Base-by-base conservation (phyloP, 2,113 vertebrate genomes). In the Mellivora capensis region DNA sequence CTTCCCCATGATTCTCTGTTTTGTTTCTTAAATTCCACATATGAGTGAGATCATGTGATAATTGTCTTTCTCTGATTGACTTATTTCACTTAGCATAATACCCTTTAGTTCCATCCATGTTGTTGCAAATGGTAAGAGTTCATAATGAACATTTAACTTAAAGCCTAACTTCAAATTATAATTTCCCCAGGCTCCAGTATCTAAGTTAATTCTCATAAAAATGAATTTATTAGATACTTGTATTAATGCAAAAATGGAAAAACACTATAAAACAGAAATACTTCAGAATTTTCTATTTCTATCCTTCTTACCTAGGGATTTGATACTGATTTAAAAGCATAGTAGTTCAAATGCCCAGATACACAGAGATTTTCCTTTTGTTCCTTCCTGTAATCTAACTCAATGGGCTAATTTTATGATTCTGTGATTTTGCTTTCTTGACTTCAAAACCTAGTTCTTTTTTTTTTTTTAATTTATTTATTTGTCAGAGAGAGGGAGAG, bases 141-240 rank as follows among this genome's bases (percentile, higher is more conserved):
- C 29, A 15, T 64, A 64, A 64, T 64, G 62, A 64, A 34, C 6
- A 64, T 64, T 64, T 64, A 91, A 83, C 15, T 62, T 67, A 88
- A 89, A 89, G 25, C 42, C 81, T 31, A 96, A 90, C 27, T 89
- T 93, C 42, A 80, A 93, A 77, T 90, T 67, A 90, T 90, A 94
- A 72, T 96, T 87, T 69, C 12, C 57, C 37, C 31, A 54, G 34
- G 86, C 83, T 87, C 67, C 27, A 91, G 29, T 62, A 39, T 39
- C 54, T 72, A 52, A 93, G 67, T 86, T n/a, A 89, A 62, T 86
- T 8, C 23, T 84, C 21, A 49, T 84, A 93, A 84, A 23, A 79
- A 89, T 25, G 79, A 79, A 72, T 54, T 95, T 95, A 84, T 44
- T 87, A 72, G 71, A 83, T 1, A 88, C 11, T 17, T 71, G 54